Evolutionary conservation across 1,140 invertebrate species (phyloP), one percentile per base, ranked within the genome.

Genomic region (Chironomus tepperi): DNA sequence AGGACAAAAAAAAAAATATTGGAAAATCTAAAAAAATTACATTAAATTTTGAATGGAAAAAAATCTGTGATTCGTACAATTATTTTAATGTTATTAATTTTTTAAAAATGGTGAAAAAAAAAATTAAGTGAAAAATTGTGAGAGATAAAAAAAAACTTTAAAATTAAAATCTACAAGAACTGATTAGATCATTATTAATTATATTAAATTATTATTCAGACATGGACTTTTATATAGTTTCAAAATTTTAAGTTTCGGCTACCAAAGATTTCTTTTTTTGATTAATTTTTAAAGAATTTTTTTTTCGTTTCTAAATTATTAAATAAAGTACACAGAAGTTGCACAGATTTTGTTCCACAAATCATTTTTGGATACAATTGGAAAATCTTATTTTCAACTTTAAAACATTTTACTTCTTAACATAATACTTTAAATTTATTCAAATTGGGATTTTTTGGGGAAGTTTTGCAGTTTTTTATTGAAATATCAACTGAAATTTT

Each of bases 171-270:
- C 73, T 57, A 34, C 24, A 75, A 75, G 74, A 75, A 75, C 74
- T 75, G 74, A 75, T 75, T 75, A 75, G 74, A 75, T 75, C 70
- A 73, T 75, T 75, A 75, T 73, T 73, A 75, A 73, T 43, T 75
- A 19, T 72, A 70, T 65, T 24, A 64, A 42, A 43, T 16, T 42
- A 15, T 42, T 73, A 15, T 19, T 15, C 64, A n/a, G 47, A 74
- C 21, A 34, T 43, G 43, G 16, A 16, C 15, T 42, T 42, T 19
- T 43, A 34, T 34, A 34, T 34, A 34, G 24, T 34, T 34, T 34
- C 24, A 34, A 34, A 34, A 34, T 34, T 34, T 34, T 34, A 43
- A 42, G n/a, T 47, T 74, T 74, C 24, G 73, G 73, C 73, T 74
- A 57, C 73, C 73, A 74, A 74, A 74, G 73, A 74, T 72, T 57